Evolutionary conservation across 2,888 invertebrate genomes (phyloP).

Genomic region (Volucella bombylans): DNA sequence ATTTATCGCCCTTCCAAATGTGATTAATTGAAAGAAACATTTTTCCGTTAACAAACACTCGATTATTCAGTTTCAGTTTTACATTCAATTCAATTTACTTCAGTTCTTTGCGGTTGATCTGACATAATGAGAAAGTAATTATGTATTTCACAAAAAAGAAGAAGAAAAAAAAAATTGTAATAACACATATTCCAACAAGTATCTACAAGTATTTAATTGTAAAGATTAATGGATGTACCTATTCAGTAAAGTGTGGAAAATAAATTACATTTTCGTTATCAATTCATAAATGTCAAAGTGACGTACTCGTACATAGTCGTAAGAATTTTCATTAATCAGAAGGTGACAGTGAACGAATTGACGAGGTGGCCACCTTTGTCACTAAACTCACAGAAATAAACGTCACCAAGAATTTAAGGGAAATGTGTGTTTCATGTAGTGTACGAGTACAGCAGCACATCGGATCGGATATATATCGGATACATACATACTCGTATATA

Average conservation of each 20-base stretch:
- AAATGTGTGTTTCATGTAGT: too few relatives aligned
- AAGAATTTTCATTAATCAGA: constrained; percentile 4
- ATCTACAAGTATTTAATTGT: background rate
- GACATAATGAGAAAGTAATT: constrained; percentile 19
- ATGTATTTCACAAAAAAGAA: constrained; percentile 10
- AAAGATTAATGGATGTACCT: constrained; percentile 2
- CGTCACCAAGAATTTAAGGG: too few relatives aligned
- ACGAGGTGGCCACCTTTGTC: too few relatives aligned
- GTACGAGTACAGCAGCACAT: too few relatives aligned
- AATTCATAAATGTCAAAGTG: constrained; percentile 30
- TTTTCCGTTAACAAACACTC: background rate
- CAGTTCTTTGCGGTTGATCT: constrained; percentile 16
- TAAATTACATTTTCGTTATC: constrained; percentile 20
- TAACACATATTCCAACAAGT: constrained; percentile 2
- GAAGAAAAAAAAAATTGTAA: background rate
- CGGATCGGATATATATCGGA: too few relatives aligned
- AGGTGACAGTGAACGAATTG: background rate
- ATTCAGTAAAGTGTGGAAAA: constrained; percentile 2
- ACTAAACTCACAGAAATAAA: too few relatives aligned
- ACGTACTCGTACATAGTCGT: background rate
- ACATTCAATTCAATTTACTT: background rate
- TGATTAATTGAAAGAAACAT: constrained; percentile 16
- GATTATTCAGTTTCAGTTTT: constrained; percentile 1
- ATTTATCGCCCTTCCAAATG: constrained; percentile 9
- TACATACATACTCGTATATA: too few relatives aligned